Conservation (phyloP, 2,113 vertebrate species). For the Rhegmatorhina hoffmannsi region DNA sequence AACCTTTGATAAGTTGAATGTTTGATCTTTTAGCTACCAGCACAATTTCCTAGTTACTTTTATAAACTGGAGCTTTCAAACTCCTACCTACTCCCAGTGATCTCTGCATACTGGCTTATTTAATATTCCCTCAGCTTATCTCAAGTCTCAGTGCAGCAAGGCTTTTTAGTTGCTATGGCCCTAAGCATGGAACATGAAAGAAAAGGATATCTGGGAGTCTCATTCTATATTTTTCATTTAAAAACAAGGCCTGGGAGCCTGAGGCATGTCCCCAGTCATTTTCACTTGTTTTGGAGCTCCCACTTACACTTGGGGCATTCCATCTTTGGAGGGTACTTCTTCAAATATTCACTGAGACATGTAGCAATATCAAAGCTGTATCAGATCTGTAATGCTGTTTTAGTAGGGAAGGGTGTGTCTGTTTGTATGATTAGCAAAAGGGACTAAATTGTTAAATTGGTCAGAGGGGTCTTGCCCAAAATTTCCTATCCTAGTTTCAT, state of each 20-base stretch:
- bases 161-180: conserved; percentile 57
- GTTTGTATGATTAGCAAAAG: not conserved
- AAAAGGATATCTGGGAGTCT: conserved; percentile 41
- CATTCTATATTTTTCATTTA: conserved; percentile 16
- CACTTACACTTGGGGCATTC: not conserved
- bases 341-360: not conserved
- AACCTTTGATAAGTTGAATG: conserved; percentile 53
- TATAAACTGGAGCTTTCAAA: conserved; percentile 57
- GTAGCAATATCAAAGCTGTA: not conserved
- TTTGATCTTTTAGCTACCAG: conserved; percentile 69
- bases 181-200: conserved; percentile 58
- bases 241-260: conserved; percentile 21
- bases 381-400: not conserved
- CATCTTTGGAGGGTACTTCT: not conserved
- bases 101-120: conserved; percentile 50
- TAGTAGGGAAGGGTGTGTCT: not conserved
- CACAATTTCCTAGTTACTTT: conserved; percentile 57
- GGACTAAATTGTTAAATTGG: not conserved
- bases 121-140: conserved; percentile 62
- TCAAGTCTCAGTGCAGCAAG: conserved; percentile 34
- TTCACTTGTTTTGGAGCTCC: not conserved
- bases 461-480: not conserved
- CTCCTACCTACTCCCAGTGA: conserved; percentile 42
- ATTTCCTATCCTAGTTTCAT: not conserved
- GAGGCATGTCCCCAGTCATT: not conserved